These are phyloP conservation scores for Centropus bengalensis DNA, from an alignment of 2,113 vertebrate genomes.

Conservation along the genomic window DNA sequence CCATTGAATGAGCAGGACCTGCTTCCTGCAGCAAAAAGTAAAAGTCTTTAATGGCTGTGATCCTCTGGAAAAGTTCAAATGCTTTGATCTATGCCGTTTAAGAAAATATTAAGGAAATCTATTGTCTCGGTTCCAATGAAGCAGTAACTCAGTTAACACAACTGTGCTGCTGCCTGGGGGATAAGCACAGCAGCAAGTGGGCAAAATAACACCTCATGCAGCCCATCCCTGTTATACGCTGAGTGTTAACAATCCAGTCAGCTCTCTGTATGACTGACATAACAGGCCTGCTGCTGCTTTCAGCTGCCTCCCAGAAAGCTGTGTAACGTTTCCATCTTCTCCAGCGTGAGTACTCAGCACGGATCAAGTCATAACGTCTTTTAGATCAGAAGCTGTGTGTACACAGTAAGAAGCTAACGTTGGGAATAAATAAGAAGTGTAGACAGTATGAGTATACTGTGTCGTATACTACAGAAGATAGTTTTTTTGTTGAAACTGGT, in stretches of 20 bases:
- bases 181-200: rapidly evolving
- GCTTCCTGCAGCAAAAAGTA: slow-evolving; percentile 38
- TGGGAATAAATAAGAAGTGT: not conserved
- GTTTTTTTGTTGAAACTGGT: not conserved
- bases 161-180: rapidly evolving
- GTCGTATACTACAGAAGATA: not conserved
- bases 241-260: not conserved
- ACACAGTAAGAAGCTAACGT: not conserved
- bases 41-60: not conserved
- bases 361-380: not conserved
- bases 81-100: not conserved
- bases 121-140: not conserved
- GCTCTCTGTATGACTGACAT: not conserved
- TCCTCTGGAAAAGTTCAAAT: slow-evolving; percentile 11
- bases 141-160: not conserved
- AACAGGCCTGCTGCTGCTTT: not conserved
- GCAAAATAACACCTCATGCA: not conserved
- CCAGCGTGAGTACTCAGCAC: not conserved
- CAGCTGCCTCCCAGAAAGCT: not conserved
- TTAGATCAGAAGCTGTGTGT: not conserved
- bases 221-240: rapidly evolving
- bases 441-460: not conserved
- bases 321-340: not conserved
- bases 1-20: not conserved
- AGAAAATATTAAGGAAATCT: not conserved